Base-by-base conservation (phyloP, 2,797 vertebrate species). In the Tokudaia muenninki region DNA sequence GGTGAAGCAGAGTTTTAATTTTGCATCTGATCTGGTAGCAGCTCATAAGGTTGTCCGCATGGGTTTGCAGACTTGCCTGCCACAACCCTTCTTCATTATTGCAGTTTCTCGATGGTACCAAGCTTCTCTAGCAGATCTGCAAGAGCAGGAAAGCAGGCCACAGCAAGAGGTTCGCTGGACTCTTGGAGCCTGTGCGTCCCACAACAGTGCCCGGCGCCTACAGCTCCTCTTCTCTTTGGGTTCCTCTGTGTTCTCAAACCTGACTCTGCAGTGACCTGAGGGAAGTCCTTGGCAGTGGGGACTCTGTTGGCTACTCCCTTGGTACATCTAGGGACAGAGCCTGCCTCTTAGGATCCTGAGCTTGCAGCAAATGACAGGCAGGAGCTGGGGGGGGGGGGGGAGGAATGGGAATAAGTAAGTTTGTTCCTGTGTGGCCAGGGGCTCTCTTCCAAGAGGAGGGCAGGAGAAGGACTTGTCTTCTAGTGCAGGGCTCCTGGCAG, bases 251-350 rank as follows among this genome's bases (percentile, higher is more conserved):
- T 50, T 55, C 61, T 37, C 21, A 22, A 3, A 6, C 82, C 79
- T 78, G 31, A 3, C 55, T 87, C 44, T 31, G 11, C 67, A 87
- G 50, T 57, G 61, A 37, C 81, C 55, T 17, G 47, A 81, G 26
- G 83, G 55, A 90, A 92, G 63, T 63, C 75, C 80, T 78, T 93
- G 94, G 90, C 78, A 37, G 63, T 1, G 4, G 65, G 59, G 29
- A 63, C 59, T 63, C 67, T 41, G 52, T 50, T 57, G 87, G 72
- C 87, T 75, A 52, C 52, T 52, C 7, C 57, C 34, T 94, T 50
- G 37, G 81, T 52, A 22, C 34, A 2, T 81, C 80, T 59, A 44
- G 83, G 90, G 92, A 50, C 17, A 4, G 84, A 26, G 26, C 70
- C 91, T 61, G 80, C 4, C 44, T 2, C 2, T 16, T 59, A 61